A percentile compares a stretch with the other conserved stretches of the same genome.
Conservation (phyloP, 2,113 vertebrate species). For the Pedetes capensis region DNA sequence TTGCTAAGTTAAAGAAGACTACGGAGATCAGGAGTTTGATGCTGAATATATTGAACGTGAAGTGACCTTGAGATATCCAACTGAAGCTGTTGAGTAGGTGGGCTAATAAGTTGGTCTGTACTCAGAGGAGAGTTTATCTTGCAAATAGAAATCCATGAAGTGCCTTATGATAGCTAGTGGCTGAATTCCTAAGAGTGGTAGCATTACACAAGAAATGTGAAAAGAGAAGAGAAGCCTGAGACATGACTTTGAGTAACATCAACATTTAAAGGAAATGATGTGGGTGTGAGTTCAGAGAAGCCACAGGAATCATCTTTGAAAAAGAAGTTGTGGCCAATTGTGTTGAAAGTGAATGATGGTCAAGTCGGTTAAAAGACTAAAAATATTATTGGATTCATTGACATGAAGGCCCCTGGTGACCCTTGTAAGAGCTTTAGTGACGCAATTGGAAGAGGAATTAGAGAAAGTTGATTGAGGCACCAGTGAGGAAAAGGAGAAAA, state of each 20-base stretch:
- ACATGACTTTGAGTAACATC: background rate
- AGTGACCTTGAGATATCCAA: background rate
- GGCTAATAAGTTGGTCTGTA: background rate
- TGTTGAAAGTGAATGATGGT: background rate
- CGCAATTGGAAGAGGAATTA: background rate
- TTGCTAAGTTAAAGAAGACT: background rate
- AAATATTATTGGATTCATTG: background rate
- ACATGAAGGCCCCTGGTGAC: background rate
- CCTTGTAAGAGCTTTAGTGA: background rate
- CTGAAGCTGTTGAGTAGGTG: background rate
- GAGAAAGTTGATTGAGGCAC: background rate
- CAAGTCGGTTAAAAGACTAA: background rate
- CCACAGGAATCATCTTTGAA: background rate
- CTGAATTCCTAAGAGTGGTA: background rate
- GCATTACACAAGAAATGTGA: background rate
- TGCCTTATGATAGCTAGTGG: background rate
- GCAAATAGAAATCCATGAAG: background rate
- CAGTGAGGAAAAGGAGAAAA: background rate
- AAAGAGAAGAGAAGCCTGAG: background rate
- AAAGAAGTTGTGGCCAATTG: background rate
- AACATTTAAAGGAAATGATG: background rate
- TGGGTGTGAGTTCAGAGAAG: background rate
- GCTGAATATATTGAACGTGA: background rate
- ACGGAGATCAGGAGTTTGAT: background rate
- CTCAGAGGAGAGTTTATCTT: background rate